A percentile compares a stretch with the other conserved stretches of the same genome.
These are phyloP conservation scores for Drosophila maculinotata DNA, from an alignment of 2,888 invertebrate genomes.

Conservation along the genomic window DNA sequence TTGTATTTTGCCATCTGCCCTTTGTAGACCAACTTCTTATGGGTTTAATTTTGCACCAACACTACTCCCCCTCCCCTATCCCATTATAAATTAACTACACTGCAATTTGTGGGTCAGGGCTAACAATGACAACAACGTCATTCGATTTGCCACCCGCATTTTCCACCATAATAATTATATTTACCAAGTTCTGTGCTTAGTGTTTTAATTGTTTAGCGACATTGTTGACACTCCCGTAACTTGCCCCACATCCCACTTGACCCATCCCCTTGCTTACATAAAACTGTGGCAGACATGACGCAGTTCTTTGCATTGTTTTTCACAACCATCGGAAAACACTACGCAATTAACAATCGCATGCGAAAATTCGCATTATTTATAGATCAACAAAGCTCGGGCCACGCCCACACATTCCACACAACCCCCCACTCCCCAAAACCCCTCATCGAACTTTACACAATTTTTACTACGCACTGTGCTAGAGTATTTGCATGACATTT, in stretches of 20 bases:
- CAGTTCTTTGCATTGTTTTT: slow-evolving; percentile 30
- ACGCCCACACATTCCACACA: slow-evolving; percentile 18
- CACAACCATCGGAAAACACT: slow-evolving; percentile 5
- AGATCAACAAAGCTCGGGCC: slow-evolving; percentile 15
- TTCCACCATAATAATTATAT: neutral
- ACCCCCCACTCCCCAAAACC: too few relatives aligned
- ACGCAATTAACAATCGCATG: slow-evolving; percentile 41
- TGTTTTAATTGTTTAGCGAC: slow-evolving; percentile 44
- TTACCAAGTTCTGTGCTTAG: slow-evolving; percentile 7
- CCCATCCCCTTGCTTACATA: slow-evolving; percentile 1
- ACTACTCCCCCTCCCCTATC: neutral
- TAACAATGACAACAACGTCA: slow-evolving; percentile 33
- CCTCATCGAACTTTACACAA: neutral
- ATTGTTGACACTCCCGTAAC: slow-evolving; percentile 20
- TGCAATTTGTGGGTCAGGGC: slow-evolving; percentile 46
- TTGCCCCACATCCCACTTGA: neutral
- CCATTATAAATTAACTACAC: neutral
- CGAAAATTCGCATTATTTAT: slow-evolving; percentile 41
- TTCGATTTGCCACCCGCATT: slow-evolving; percentile 50
- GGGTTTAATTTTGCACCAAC: neutral
- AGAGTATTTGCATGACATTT: slow-evolving; percentile 53
- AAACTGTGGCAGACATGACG: slow-evolving; percentile 46
- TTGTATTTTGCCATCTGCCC: neutral
- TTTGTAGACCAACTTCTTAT: neutral
- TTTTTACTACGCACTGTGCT: slow-evolving; percentile 31